phyloP scores from a whole-genome alignment of 64 coral and sea anemone species.

The Cladopsammia gracilis region DNA sequence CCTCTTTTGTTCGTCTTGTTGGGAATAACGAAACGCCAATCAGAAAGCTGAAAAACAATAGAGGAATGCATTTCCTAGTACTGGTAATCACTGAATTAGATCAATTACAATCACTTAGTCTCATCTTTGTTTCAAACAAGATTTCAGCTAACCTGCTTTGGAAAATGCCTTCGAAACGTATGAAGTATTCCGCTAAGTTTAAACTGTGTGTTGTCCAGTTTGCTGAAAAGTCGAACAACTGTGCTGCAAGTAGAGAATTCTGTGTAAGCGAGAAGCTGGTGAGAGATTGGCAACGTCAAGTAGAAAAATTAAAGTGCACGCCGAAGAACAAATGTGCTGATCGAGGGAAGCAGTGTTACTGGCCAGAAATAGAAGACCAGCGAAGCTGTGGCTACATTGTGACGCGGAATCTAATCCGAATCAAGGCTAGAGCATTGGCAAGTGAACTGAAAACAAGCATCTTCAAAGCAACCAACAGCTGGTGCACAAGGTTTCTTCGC shows the following conservation, averaged over 20 bases:
- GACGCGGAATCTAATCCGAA: conserved; percentile 34
- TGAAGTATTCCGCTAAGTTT: conserved; percentile 75
- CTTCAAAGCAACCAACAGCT: conserved; percentile 23
- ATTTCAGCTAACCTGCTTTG: too few species aligned
- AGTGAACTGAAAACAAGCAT: neutral
- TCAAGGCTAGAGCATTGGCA: conserved; percentile 28
- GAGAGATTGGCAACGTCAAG: conserved; percentile 48
- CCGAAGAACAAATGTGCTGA: conserved; percentile 61
- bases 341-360: conserved; percentile 31
- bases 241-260: conserved; percentile 57
- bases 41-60: too few species aligned
- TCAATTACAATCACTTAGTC: too few species aligned
- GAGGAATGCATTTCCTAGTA: too few species aligned
- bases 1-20: too few species aligned
- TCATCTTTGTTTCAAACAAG: too few species aligned
- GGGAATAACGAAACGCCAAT: too few species aligned
- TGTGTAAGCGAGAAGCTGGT: conserved; percentile 45
- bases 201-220: conserved; percentile 75
- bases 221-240: conserved; percentile 68
- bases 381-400: conserved; percentile 46
- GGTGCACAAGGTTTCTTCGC: conserved; percentile 54
- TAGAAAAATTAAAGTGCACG: conserved; percentile 64
- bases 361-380: conserved; percentile 47
- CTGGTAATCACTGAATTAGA: too few species aligned
- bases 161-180: conserved; percentile 43